These are phyloP conservation scores for Aromia moschata DNA, from an alignment of 2,888 invertebrate species.

Conservation along the genomic window DNA sequence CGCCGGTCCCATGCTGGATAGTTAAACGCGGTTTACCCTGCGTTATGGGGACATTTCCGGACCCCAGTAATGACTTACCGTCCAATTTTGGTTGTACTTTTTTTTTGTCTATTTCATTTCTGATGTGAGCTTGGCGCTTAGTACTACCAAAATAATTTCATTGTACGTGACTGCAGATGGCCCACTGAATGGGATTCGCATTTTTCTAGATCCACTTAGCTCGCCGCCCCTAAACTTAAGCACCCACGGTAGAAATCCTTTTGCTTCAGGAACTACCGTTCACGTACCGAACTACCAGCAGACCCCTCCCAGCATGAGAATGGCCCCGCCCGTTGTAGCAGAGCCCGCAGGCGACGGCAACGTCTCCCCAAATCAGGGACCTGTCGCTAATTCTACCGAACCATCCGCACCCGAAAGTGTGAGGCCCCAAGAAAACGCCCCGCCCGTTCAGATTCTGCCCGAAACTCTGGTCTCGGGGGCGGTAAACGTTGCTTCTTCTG, in stretches of 20 bases:
- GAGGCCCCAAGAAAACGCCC: background rate
- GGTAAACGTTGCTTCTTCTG: conserved; percentile 61
- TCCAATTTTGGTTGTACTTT: no score
- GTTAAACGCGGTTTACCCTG: no score
- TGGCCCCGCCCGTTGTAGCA: conserved; percentile 5
- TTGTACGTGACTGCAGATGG: no score
- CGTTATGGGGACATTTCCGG: no score
- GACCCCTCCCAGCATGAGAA: conserved; percentile 39
- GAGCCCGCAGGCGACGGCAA: background rate
- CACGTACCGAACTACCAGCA: conserved; percentile 49
- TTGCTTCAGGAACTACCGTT: conserved; percentile 8
- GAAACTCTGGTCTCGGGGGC: conserved; percentile 62
- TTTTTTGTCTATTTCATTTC: no score
- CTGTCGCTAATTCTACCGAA: background rate
- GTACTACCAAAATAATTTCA: no score
- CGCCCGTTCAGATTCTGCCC: conserved; percentile 56
- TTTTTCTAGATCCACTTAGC: background rate
- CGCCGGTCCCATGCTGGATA: no score
- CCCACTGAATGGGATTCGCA: no score
- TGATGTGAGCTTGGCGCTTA: no score
- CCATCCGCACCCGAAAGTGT: conserved; percentile 4
- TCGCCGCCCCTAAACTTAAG: conserved; percentile 15
- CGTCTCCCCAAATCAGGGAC: background rate
- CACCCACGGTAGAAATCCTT: conserved; percentile 23
- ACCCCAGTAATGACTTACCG: no score